Percentiles rank a stretch among this genome's conserved stretches.
These are phyloP conservation scores for Numenius phaeopus DNA, from an alignment of 2,797 vertebrate genomes.

Conservation along the genomic window DNA sequence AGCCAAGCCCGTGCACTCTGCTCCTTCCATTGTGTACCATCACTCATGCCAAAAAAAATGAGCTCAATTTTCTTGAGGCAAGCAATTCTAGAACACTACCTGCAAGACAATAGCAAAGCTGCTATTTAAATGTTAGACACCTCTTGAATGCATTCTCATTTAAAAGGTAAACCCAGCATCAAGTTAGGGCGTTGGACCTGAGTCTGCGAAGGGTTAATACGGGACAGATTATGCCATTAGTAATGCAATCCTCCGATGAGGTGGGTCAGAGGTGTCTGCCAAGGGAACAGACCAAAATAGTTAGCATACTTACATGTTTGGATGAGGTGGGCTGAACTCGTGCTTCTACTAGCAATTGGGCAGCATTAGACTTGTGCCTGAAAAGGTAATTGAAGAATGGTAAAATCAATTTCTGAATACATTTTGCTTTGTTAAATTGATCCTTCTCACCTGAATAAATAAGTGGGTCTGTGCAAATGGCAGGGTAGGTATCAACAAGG, in stretches of 20 bases:
- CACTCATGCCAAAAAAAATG: neutral
- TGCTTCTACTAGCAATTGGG: conserved; percentile 93
- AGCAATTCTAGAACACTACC: neutral
- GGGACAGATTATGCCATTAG: neutral
- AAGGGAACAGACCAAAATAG: conserved; percentile 14
- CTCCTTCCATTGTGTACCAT: neutral
- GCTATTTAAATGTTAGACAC: neutral
- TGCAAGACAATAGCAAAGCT: neutral
- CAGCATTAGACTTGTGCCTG: conserved; percentile 95
- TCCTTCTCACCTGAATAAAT: neutral
- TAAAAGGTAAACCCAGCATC: neutral
- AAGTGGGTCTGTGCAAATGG: neutral
- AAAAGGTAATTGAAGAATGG: conserved; percentile 61
- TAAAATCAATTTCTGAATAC: neutral
- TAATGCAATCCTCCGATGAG: neutral
- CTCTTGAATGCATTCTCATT: neutral
- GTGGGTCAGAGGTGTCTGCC: conserved; percentile 39
- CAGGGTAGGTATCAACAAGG: neutral
- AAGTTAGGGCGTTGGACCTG: neutral
- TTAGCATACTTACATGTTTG: conserved; percentile 89
- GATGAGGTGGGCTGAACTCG: conserved; percentile 91
- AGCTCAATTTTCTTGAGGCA: neutral
- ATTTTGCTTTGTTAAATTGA: neutral
- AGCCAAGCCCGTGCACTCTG: neutral
- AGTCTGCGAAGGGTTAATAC: neutral